Evolutionary conservation across 1,140 invertebrate species (phyloP), one percentile per base, ranked within the genome.

Genomic region (Sminthurinus signatus): DNA sequence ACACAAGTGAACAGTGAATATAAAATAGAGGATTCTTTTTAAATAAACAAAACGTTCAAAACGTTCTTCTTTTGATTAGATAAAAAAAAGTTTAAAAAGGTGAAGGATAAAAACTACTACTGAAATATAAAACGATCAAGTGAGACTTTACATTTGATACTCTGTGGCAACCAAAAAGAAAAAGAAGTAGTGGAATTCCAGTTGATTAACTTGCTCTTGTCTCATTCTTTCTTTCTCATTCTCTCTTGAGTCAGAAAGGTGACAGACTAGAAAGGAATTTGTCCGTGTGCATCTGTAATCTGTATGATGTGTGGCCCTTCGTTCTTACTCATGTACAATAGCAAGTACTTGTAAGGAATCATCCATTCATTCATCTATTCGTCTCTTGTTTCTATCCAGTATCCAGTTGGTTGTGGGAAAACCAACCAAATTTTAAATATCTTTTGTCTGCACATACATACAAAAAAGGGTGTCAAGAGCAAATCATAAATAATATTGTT

Each of bases 211-310:
- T 48, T 19, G 5, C 17, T 21, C 19, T 5, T n/a, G 5, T 19
- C 23, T 48, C 44, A 5, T 25, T n/a, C 44, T 48, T n/a, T n/a
- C 44, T 10, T 48, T 19, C 44, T 25, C 4, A 8, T 48, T 48
- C 44, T 48, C 8, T 19, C n/a, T 48, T n/a, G 8, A n/a, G 44
- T 10, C 17, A 48, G 8, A 19, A n/a, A 25, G 44, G 44, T 48
- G 44, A 48, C 44, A 48, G 44, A 48, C 44, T 48, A 48, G 44
- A 48, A 48, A 48, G 44, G 44, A 48, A 48, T 48, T 48, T 48
- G 44, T 48, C n/a, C n/a, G 32, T 48, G 44, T 48, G 8, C n/a
- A 15, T 15, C 32, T 36, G 5, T 36, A 36, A 5, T 36, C 32
- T 36, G 5, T 36, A 48, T 48, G 44, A 48, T 48, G 44, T 21